Conservation (phyloP, 2,113 vertebrate species). For the Hippopotamus amphibius region DNA sequence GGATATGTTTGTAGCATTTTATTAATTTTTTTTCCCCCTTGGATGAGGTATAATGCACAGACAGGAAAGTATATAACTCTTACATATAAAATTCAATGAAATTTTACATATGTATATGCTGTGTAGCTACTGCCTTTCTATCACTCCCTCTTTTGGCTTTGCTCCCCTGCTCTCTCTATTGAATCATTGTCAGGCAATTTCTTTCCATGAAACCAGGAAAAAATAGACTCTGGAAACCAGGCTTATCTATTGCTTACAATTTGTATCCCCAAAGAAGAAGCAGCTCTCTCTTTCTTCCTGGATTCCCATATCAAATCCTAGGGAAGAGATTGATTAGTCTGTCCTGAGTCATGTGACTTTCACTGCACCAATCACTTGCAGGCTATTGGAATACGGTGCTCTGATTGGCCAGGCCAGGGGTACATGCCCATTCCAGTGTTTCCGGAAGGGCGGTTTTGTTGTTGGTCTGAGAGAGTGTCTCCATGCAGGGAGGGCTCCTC, state of each 20-base stretch:
- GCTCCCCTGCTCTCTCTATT: background rate
- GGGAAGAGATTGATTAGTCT: background rate
- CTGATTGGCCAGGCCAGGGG: background rate
- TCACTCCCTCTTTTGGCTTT: background rate
- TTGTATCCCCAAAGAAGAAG: background rate
- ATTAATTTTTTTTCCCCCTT: background rate
- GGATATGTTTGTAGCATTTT: background rate
- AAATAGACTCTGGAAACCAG: background rate
- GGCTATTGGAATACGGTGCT: background rate
- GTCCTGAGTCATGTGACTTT: background rate
- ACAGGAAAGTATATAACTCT: background rate
- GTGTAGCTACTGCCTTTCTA: background rate
- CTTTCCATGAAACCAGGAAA: background rate
- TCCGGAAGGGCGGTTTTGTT: background rate
- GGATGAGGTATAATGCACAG: background rate
- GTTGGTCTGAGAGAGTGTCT: rapidly evolving
- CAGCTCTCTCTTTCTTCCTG: background rate
- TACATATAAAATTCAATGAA: background rate
- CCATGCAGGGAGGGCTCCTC: background rate
- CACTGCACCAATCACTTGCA: background rate
- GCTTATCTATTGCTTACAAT: background rate
- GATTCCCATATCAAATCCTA: background rate
- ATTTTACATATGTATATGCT: background rate
- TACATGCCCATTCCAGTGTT: background rate
- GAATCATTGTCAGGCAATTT: background rate